Base-by-base conservation (phyloP, 2,888 invertebrate genomes). In the Smittia sp. region DNA sequence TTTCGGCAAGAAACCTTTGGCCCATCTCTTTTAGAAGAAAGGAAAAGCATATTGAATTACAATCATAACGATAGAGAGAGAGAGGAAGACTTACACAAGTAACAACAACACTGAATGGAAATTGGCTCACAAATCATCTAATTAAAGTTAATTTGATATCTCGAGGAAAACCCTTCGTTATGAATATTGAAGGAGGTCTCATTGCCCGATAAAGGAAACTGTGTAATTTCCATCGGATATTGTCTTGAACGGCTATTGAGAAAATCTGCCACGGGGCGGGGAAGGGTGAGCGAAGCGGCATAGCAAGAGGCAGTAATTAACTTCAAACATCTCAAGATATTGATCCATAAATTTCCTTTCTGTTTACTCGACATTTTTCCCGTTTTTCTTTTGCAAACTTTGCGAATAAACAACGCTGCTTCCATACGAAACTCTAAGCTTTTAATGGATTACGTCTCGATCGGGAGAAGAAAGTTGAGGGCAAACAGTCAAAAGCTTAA, bases 71-170 rank as follows among this genome's bases (percentile, higher is more conserved):
- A 46, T 6, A 46, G 18, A n/a, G 52, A 11, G n/a, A 46, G 4
- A 15, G 52, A 32, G n/a, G n/a, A n/a, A n/a, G n/a, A n/a, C n/a
- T n/a, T n/a, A n/a, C n/a, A n/a, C n/a, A 39, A 13, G 39, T 39
- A 39, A 9, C 39, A 39, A 39, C 39, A 39, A 9, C n/a, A 15
- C 4, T 52, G 20, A 13, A 18, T 6, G 24, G 70, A 54, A 70
- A 72, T 72, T 72, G 52, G 39, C 70, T 72, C 52, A 38, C 52
- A 52, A 72, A 72, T 52, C 70, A 72, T 52, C 52, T 62, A 72
- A 72, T 72, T 72, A 72, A 72, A 25, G 62, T 69, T 52, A 69
- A 69, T 69, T 69, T 69, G 69, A 69, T 69, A 46, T 46, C 70
- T 27, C 15, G 7, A 63, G 25, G 4, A 27, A 63, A 20, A 22